These are phyloP conservation scores for Perdita meconis DNA, from an alignment of 2,888 invertebrate genomes.

Conservation along the genomic window DNA sequence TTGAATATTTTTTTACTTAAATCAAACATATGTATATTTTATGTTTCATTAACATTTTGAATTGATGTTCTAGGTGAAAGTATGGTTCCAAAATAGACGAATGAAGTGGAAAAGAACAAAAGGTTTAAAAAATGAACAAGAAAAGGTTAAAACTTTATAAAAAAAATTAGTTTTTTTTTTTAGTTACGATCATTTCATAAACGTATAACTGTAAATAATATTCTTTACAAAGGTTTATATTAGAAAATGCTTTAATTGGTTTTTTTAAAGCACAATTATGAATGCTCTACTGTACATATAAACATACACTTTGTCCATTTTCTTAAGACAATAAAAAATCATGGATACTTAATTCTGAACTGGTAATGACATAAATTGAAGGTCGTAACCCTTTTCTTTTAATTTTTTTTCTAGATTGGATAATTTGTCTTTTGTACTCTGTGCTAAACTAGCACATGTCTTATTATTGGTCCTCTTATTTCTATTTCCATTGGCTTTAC, in stretches of 20 bases:
- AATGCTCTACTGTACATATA: constrained; percentile 10
- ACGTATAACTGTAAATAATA: constrained; percentile 60
- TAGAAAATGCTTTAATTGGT: constrained; percentile 8
- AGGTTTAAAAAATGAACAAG: constrained; percentile 79
- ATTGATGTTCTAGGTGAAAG: constrained; percentile 88
- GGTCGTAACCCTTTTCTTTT: constrained; percentile 76
- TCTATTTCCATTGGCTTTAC: constrained; percentile 82
- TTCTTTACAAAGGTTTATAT: constrained; percentile 26
- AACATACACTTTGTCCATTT: constrained; percentile 2
- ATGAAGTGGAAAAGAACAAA: constrained; percentile 96
- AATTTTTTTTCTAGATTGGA: constrained; percentile 75
- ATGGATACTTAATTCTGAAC: constrained; percentile 15
- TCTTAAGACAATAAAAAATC: constrained; percentile 20
- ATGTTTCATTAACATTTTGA: background rate
- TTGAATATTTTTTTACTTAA: no score
- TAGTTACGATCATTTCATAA: background rate
- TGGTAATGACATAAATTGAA: constrained; percentile 74
- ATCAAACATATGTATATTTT: background rate
- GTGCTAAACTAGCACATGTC: constrained; percentile 83
- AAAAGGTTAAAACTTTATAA: constrained; percentile 36
- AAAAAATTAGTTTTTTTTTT: constrained; percentile 22
- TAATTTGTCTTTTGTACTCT: constrained; percentile 83
- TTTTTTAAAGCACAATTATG: constrained; percentile 27
- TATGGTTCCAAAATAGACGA: constrained; percentile 95
- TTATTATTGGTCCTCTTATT: constrained; percentile 84